These are phyloP conservation scores for Pantherophis alleghaniensis DNA, from an alignment of 2,797 vertebrate species.

Conservation along the genomic window DNA sequence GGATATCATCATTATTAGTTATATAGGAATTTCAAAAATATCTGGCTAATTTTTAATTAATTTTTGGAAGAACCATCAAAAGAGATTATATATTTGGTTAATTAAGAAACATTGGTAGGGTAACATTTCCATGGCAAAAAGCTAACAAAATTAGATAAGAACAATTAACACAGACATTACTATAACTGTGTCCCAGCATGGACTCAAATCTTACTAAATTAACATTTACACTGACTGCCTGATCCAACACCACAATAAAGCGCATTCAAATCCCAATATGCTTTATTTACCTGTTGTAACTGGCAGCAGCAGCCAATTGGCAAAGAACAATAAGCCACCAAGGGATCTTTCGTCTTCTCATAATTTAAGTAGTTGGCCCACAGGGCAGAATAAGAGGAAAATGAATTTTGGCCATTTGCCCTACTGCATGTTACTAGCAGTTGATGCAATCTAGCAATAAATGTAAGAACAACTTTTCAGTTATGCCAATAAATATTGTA, in stretches of 20 bases:
- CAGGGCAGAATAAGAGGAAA: not conserved
- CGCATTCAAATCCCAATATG: accelerated
- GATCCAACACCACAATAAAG: constrained; percentile 14
- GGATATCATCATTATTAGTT: not conserved
- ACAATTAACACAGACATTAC: not conserved
- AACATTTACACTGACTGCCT: constrained; percentile 40
- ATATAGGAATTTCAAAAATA: not conserved
- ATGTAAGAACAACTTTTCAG: not conserved
- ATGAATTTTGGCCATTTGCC: not conserved
- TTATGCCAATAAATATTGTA: not conserved
- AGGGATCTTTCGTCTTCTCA: not conserved
- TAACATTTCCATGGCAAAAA: constrained; percentile 11
- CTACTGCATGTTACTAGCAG: not conserved
- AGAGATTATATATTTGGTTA: not conserved
- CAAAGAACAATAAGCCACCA: constrained; percentile 4
- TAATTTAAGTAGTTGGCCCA: not conserved
- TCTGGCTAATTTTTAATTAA: not conserved
- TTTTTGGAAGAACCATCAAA: not conserved
- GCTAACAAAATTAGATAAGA: not conserved
- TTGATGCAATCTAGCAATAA: not conserved
- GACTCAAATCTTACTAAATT: constrained; percentile 38
- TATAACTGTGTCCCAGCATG: not conserved
- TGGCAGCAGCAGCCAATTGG: constrained; percentile 52
- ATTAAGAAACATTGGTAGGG: not conserved
- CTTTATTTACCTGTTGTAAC: constrained; percentile 38